Base-by-base conservation (phyloP, 2,113 vertebrate genomes). In the Aegotheles bennettii region DNA sequence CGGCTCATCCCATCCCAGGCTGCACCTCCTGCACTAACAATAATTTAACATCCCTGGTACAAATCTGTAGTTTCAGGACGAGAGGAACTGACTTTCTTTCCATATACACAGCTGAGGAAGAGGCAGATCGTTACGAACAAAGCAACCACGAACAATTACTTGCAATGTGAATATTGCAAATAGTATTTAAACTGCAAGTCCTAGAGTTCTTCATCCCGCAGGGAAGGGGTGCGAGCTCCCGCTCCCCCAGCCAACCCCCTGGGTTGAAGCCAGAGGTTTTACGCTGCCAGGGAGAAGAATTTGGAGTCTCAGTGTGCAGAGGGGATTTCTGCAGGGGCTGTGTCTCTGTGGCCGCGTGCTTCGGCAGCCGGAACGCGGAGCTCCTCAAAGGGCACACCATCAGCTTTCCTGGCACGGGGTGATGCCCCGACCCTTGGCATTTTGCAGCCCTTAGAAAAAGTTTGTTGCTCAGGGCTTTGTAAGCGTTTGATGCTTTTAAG, bases 401-500 rank as follows among this genome's bases (percentile, higher is more conserved):
- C 71, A 7, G 5, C 48, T 89, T 89, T 93, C 78, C 50, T 64
- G 54, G 50, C 31, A 48, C 0, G 0, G 7, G 24, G 13, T 61
- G 54, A 64, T 85, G 85, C 78, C 90, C 59, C 0, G 42, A 94
- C 63, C 85, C 54, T 45, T 94, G 92, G 85, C 64, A 70, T 91
- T 77, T 82, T 83, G 71, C 47, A 83, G 71, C 19, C 51, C 54
- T 65, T 47, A 56, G 87, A 77, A 94, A 94, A 93, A 75, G 47
- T 56, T 94, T 80, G 78, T 70, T 77, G 54, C 79, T 91, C 5
- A 20, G 54, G 50, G 78, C 70, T 92, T 90, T 90, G 93, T 91
- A 91, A 74, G 24, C 40, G 42, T 87, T 87, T 93, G 84, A 91
- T 73, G 73, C 77, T 95, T 88, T 73, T 80, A 74, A 94, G 88